Conservation (phyloP, 2,113 vertebrate genomes). For the Amblyopsis rosae region DNA sequence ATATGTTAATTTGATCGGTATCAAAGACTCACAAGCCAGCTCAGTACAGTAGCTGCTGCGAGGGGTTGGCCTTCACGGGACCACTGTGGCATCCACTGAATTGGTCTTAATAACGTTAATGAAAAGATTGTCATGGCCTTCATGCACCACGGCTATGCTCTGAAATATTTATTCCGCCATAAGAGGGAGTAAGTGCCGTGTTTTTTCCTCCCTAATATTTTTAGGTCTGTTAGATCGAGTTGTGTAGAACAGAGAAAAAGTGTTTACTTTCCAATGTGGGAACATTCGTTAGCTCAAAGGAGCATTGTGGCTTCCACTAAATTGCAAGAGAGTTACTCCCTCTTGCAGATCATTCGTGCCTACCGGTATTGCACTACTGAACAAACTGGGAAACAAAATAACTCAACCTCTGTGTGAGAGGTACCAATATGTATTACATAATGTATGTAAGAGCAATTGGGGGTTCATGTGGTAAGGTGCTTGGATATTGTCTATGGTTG, state of each 20-base stretch:
- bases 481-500: too few species aligned
- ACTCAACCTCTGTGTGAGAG: not conserved
- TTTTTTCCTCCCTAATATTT: not conserved
- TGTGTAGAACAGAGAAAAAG: not conserved
- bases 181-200: conserved; percentile 60
- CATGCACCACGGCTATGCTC: conserved; percentile 66
- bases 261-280: not conserved
- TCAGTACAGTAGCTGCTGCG: conserved; percentile 33
- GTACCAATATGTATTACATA: too few species aligned
- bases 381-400: too few species aligned
- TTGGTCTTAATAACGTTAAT: not conserved
- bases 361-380: too few species aligned
- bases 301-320: too few species aligned
- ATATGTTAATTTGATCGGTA: conserved; percentile 15
- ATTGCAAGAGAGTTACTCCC: too few species aligned
- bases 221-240: not conserved
- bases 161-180: conserved; percentile 47
- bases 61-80: not conserved
- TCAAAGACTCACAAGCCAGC: conserved; percentile 30
- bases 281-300: not conserved
- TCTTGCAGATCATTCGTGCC: too few species aligned
- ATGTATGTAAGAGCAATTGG: too few species aligned
- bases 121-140: conserved; percentile 67
- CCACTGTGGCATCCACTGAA: not conserved
- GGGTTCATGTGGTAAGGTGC: too few species aligned